Evolutionary conservation across 2,113 vertebrate genomes (phyloP).

Genomic region (Apistogramma diplotaenia): DNA sequence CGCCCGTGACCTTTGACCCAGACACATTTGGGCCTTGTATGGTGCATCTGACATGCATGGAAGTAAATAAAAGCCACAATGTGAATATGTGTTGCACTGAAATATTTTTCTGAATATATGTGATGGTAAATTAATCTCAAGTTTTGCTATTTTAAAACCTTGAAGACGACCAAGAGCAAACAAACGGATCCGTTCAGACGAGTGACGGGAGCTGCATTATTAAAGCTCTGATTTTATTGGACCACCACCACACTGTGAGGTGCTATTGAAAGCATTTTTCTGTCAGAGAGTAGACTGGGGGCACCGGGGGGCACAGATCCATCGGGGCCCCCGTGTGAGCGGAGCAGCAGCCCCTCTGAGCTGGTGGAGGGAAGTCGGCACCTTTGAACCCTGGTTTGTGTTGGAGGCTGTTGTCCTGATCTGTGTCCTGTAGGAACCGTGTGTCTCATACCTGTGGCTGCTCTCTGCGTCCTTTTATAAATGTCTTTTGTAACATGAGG

Average conservation of each 20-base stretch:
- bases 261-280: too few relatives aligned
- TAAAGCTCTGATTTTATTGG: too few relatives aligned
- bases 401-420: slow-evolving; percentile 40
- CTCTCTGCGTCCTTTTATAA: slow-evolving; percentile 55
- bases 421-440: slow-evolving; percentile 51
- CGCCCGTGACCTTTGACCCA: rapidly evolving
- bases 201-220: too few relatives aligned
- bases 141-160: too few relatives aligned
- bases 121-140: not conserved
- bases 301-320: too few relatives aligned
- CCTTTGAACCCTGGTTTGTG: not conserved
- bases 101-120: not conserved
- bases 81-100: not conserved
- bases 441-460: slow-evolving; percentile 25
- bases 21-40: not conserved
- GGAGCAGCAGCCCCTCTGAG: too few relatives aligned
- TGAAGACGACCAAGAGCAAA: not conserved
- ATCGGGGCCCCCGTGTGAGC: too few relatives aligned
- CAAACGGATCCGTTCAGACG: not conserved
- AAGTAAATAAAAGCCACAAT: not conserved
- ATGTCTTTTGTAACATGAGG: slow-evolving; percentile 61
- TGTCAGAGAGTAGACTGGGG: too few relatives aligned
- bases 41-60: not conserved
- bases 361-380: too few relatives aligned
- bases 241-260: too few relatives aligned